A percentile compares a stretch with the other conserved stretches of the same genome.
These are phyloP conservation scores for Calameuta pallipes DNA, from an alignment of 2,888 invertebrate genomes.

Conservation along the genomic window DNA sequence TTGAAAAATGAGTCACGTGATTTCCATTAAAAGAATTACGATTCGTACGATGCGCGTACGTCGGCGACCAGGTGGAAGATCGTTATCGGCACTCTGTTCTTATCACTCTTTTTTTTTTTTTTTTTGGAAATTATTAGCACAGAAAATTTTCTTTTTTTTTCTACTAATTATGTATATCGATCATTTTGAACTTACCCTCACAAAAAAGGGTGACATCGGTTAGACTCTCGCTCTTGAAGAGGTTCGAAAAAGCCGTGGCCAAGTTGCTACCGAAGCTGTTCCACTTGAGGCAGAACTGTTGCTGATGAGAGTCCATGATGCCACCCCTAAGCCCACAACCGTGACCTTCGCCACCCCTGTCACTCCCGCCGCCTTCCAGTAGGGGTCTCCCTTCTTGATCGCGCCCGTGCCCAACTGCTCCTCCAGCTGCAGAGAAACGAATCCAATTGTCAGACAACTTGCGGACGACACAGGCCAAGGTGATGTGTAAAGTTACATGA, in stretches of 20 bases:
- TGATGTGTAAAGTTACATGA: neutral
- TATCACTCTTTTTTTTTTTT: too few relatives aligned
- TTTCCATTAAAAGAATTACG: too few relatives aligned
- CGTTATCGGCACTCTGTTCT: too few relatives aligned
- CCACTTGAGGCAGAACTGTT: conserved; percentile 96
- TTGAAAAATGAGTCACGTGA: too few relatives aligned
- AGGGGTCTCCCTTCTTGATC: conserved; percentile 57
- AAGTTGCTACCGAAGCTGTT: conserved; percentile 95
- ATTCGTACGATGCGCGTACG: too few relatives aligned
- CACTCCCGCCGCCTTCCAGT: conserved; percentile 54
- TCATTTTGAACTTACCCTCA: conserved; percentile 78
- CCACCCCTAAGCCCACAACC: conserved; percentile 68
- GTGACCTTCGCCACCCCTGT: conserved; percentile 60
- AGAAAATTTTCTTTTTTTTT: too few relatives aligned
- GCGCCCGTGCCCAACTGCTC: conserved; percentile 61
- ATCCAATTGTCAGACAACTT: neutral
- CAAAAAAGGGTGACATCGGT: conserved; percentile 93
- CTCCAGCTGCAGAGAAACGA: conserved; percentile 51
- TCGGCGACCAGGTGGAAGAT: too few relatives aligned
- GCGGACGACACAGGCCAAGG: too few relatives aligned
- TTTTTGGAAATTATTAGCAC: too few relatives aligned
- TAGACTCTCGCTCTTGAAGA: conserved; percentile 92
- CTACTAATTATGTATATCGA: too few relatives aligned
- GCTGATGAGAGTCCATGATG: conserved; percentile 91
- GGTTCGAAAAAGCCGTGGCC: conserved; percentile 91